phyloP scores from a whole-genome alignment of 2,888 invertebrate genomes.

The Drosophila niveifrons region DNA sequence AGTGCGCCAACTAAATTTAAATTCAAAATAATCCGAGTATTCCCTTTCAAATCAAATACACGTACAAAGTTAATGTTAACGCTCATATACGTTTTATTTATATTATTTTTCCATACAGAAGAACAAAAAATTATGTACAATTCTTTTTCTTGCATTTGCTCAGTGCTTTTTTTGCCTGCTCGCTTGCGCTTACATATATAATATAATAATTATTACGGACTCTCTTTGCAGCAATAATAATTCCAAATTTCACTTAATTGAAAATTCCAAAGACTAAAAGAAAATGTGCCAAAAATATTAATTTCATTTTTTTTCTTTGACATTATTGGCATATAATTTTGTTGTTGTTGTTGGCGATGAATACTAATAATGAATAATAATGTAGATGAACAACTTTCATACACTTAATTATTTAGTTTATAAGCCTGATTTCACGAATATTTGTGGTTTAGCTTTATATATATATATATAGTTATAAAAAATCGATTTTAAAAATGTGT shows the following conservation, averaged over 20 bases:
- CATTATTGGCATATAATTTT: slow-evolving; percentile 25
- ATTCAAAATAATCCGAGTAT: background rate
- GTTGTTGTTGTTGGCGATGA: slow-evolving; percentile 9
- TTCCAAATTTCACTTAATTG: slow-evolving; percentile 37
- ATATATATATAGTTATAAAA: slow-evolving; percentile 38
- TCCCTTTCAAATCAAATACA: background rate
- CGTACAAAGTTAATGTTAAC: slow-evolving; percentile 35
- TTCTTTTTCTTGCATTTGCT: slow-evolving; percentile 35
- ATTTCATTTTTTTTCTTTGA: slow-evolving; percentile 15
- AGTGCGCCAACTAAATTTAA: background rate
- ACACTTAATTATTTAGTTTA: slow-evolving; percentile 49
- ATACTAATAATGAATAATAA: slow-evolving; percentile 40
- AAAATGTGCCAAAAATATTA: slow-evolving; percentile 31
- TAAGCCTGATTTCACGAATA: slow-evolving; percentile 38
- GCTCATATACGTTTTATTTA: slow-evolving; percentile 76
- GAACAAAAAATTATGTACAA: slow-evolving; percentile 77
- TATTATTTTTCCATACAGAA: slow-evolving; percentile 70
- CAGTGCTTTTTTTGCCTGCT: slow-evolving; percentile 24
- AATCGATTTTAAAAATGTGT: slow-evolving; percentile 51
- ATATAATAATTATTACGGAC: slow-evolving; percentile 48
- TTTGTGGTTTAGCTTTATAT: slow-evolving; percentile 19
- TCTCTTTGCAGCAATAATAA: slow-evolving; percentile 30
- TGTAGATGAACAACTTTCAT: slow-evolving; percentile 60
- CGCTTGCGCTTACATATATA: slow-evolving; percentile 41
- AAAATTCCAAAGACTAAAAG: slow-evolving; percentile 41